A percentile compares a stretch with the other conserved stretches of the same genome.
Conservation (phyloP, 2,888 invertebrate genomes). For the Eueremaeus valkanovi region DNA sequence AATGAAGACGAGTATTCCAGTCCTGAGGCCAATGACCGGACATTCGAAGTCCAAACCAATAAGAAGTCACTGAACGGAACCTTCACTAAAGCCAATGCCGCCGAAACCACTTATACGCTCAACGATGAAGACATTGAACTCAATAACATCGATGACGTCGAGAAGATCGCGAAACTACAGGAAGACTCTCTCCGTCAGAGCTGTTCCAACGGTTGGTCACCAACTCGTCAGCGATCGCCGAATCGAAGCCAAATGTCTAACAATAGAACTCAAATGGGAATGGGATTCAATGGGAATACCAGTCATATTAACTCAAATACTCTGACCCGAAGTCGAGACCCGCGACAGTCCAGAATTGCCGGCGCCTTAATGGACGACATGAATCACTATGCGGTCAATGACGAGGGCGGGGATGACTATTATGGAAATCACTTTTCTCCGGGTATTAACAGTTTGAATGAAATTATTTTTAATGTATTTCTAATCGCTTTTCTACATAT, state of each 20-base stretch:
- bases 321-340: background rate
- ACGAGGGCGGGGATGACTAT: too few relatives aligned
- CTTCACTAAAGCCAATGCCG: background rate
- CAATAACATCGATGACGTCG: constrained; percentile 9
- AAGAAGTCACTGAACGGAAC: constrained; percentile 15
- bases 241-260: background rate
- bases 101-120: background rate
- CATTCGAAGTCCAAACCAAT: background rate
- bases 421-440: too few relatives aligned
- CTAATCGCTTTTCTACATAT: too few relatives aligned
- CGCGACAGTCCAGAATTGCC: background rate
- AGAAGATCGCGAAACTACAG: background rate
- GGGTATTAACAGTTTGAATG: too few relatives aligned
- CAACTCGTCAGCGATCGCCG: background rate
- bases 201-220: constrained; percentile 15
- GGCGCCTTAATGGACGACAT: background rate
- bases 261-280: background rate
- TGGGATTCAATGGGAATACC: too few relatives aligned
- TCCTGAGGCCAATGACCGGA: background rate
- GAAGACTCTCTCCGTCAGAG: background rate
- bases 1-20: constrained; percentile 1
- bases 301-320: background rate
- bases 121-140: background rate
- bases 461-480: too few relatives aligned
- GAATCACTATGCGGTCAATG: background rate